Percentiles rank a stretch among this genome's conserved stretches.
Evolutionary conservation across 2,113 vertebrate species (phyloP).

Genomic region (Coryphaenoides rupestris): DNA sequence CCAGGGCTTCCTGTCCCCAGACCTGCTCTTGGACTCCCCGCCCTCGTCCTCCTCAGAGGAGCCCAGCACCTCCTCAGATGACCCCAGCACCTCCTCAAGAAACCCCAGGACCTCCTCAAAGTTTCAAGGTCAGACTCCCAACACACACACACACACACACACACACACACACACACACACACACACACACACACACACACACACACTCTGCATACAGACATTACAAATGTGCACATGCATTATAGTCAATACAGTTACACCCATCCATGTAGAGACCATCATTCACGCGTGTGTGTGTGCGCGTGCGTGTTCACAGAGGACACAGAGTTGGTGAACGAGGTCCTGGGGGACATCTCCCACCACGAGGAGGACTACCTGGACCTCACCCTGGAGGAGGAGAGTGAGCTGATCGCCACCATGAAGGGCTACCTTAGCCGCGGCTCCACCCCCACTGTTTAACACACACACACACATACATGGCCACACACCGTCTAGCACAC

Average conservation of each 20-base stretch:
- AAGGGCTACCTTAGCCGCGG: conserved; percentile 61
- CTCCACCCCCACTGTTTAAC: conserved; percentile 27
- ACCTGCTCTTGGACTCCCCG: conserved; percentile 52
- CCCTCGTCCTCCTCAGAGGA: conserved; percentile 72
- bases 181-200: conserved; percentile 43
- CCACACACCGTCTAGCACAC: neutral
- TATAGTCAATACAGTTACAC: neutral
- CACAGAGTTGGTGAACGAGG: conserved; percentile 84
- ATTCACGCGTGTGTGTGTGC: neutral
- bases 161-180: conserved; percentile 48
- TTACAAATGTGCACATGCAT: neutral
- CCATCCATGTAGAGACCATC: neutral
- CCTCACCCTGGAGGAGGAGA: conserved; percentile 91
- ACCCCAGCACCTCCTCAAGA: conserved; percentile 67
- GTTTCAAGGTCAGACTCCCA: conserved; percentile 27
- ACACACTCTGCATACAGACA: conserved; percentile 42
- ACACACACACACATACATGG: neutral
- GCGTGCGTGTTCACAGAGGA: conserved; percentile 68
- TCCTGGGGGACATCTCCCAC: conserved; percentile 87
- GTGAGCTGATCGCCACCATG: conserved; percentile 79
- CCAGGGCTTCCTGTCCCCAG: conserved; percentile 75
- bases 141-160: neutral
- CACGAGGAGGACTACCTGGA: conserved; percentile 97
- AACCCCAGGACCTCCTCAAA: conserved; percentile 73
- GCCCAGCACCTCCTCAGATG: conserved; percentile 68